Evolutionary conservation across 2,797 vertebrate species (phyloP).

Genomic region (Lindbergichthys nudifrons): DNA sequence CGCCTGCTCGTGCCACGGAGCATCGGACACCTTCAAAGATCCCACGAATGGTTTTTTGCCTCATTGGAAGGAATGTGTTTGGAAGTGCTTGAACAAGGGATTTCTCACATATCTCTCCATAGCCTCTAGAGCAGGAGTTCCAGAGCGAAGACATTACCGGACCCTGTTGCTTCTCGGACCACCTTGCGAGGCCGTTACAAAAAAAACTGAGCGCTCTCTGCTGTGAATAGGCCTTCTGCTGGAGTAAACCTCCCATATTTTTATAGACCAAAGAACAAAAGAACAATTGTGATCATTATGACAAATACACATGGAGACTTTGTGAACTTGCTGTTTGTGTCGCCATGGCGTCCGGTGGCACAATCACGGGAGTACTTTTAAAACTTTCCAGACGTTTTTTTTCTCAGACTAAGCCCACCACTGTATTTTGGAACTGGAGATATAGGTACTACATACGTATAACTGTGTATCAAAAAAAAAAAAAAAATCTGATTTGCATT

Average conservation of each 20-base stretch:
- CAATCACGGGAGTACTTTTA: conserved; percentile 85
- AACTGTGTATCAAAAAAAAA: conserved; percentile 78
- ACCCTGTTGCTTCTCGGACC: conserved; percentile 80
- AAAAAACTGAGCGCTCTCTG: conserved; percentile 77
- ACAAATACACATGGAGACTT: conserved; percentile 47
- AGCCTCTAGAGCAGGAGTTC: conserved; percentile 50
- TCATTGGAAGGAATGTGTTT: conserved; percentile 67
- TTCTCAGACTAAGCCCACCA: conserved; percentile 90
- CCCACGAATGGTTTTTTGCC: conserved; percentile 71
- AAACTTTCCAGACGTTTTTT: conserved; percentile 86
- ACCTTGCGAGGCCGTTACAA: conserved; percentile 65
- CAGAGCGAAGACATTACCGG: conserved; percentile 79
- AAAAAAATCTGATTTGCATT: conserved; percentile 86
- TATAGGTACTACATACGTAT: conserved; percentile 85
- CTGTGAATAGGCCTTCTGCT: conserved; percentile 92
- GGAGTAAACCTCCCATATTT: conserved; percentile 92
- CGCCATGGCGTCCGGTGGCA: conserved; percentile 32
- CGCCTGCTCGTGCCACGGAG: conserved; percentile 80
- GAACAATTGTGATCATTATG: conserved; percentile 76
- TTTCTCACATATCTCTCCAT: conserved; percentile 38
- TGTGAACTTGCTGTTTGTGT: conserved; percentile 42
- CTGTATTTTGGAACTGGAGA: conserved; percentile 90
- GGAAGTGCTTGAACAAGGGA: conserved; percentile 51
- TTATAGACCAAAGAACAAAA: conserved; percentile 99
- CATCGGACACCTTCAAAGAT: conserved; percentile 58